A percentile compares a stretch with the other conserved stretches of the same genome.
Conservation (phyloP, 1,140 invertebrate genomes). For the Xylocopa sonorina region DNA sequence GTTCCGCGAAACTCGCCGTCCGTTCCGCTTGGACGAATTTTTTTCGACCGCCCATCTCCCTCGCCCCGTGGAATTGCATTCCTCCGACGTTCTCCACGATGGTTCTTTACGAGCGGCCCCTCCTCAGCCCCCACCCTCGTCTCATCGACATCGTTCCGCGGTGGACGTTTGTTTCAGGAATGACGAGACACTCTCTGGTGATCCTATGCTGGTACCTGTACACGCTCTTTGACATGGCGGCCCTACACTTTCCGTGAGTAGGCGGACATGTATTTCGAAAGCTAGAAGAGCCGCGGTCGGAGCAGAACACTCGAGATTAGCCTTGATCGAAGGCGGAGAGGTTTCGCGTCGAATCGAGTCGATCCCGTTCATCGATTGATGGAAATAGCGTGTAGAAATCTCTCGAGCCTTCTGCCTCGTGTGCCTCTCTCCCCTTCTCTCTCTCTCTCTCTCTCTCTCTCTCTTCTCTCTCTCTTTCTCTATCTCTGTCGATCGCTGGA, state of each 20-base stretch:
- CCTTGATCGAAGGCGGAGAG: constrained; percentile 27
- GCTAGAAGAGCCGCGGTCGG: constrained; percentile 18
- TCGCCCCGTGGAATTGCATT: background rate
- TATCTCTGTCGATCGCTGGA: constrained; percentile 11
- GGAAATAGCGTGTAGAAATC: background rate
- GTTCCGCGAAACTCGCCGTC: background rate
- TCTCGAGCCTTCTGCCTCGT: constrained; percentile 3
- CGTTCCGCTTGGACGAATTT: background rate
- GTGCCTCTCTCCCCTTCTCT: background rate
- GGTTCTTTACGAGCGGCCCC: no score
- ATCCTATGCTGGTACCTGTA: constrained; percentile 80
- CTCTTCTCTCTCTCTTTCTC: background rate
- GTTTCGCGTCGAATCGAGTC: background rate
- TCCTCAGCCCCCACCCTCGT: no score
- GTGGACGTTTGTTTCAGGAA: constrained; percentile 71
- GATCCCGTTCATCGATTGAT: background rate
- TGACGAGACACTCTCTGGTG: constrained; percentile 79
- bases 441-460: background rate
- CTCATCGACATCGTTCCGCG: background rate
- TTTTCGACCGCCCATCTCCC: no score
- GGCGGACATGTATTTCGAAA: constrained; percentile 30
- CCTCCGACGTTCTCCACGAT: background rate
- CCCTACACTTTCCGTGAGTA: constrained; percentile 80
- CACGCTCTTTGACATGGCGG: constrained; percentile 78
- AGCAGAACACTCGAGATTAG: constrained; percentile 14